Base-by-base conservation (phyloP, 2,888 invertebrate species). In the Drosophila mimetica region DNA sequence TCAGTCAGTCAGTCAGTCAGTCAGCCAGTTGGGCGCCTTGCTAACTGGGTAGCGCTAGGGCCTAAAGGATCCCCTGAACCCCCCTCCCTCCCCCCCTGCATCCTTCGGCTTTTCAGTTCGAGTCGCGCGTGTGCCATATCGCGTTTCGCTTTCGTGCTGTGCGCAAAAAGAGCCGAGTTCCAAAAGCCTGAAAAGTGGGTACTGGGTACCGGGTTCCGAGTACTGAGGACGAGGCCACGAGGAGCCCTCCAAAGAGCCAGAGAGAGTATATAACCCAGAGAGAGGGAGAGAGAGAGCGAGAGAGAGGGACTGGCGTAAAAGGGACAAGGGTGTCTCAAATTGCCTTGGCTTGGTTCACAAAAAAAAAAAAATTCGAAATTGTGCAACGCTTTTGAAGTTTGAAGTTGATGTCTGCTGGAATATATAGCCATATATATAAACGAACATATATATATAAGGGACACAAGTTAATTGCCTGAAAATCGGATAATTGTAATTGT, bases 131-230 rank as follows among this genome's bases (percentile, higher is more conserved):
- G 79, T 81, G 85, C 81, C 55, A 55, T 55, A 55, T 87, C 87
- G 75, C 71, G 74, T 79, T 88, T 88, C 88, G 82, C 76, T 79
- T 88, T 88, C 88, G 86, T 78, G 71, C 61, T 71, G 82, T 87
- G 82, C 82, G 86, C 89, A 85, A 87, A 87, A 75, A 72, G 75
- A 79, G 75, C 86, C 86, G 87, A 88, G 60, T 51, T 58, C 63
- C 54, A 66, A 79, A 50, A 59, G 55, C n/a, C 1, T 41, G 41
- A 13, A 25, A 11, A 53, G 30, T 54, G 54, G 20, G 13, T 13
- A 41, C 18, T 39, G 39, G 18, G 18, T 11, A 14, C 8, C 14
- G 11, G 71, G 32, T 51, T 7, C 25, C 11, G 72, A 61, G 52
- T 53, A 67, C 46, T 64, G 64, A 60, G 79, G 52, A 64, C 58